phyloP scores from a whole-genome alignment of 2,888 invertebrate genomes.

The Pseudococcus longispinus region DNA sequence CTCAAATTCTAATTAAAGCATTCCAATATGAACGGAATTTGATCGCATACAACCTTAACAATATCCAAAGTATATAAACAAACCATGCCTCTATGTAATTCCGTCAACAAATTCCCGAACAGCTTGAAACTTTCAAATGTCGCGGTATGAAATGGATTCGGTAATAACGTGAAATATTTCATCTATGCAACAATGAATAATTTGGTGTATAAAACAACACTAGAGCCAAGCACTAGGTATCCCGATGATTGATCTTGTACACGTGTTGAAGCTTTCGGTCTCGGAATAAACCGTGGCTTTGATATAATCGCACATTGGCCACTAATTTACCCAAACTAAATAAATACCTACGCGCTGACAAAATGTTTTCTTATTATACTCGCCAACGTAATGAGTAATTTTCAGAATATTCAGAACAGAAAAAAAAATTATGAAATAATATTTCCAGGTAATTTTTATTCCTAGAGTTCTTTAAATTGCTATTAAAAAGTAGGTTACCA shows the following conservation, averaged over 20 bases:
- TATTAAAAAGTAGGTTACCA: neutral
- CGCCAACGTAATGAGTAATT: neutral
- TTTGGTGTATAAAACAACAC: neutral
- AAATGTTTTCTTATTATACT: neutral
- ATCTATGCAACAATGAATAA: neutral
- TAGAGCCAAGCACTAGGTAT: neutral
- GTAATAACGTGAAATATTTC: conserved; percentile 27
- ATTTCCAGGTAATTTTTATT: too few species aligned
- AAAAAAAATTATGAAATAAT: too few species aligned
- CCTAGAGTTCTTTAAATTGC: neutral
- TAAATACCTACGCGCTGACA: neutral
- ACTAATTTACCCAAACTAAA: neutral
- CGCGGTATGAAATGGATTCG: neutral
- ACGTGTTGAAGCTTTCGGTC: neutral
- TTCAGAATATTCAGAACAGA: too few species aligned
- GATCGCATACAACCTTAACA: neutral
- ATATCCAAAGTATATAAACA: neutral
- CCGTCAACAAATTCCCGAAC: neutral
- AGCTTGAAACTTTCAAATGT: conserved; percentile 13
- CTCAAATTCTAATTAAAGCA: neutral
- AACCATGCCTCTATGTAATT: neutral
- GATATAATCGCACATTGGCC: neutral
- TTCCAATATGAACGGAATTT: neutral
- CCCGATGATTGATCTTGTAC: neutral
- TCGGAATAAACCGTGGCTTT: neutral